Evolutionary conservation across 2,113 vertebrate species (phyloP).

Genomic region (Pycnonotus jocosus): DNA sequence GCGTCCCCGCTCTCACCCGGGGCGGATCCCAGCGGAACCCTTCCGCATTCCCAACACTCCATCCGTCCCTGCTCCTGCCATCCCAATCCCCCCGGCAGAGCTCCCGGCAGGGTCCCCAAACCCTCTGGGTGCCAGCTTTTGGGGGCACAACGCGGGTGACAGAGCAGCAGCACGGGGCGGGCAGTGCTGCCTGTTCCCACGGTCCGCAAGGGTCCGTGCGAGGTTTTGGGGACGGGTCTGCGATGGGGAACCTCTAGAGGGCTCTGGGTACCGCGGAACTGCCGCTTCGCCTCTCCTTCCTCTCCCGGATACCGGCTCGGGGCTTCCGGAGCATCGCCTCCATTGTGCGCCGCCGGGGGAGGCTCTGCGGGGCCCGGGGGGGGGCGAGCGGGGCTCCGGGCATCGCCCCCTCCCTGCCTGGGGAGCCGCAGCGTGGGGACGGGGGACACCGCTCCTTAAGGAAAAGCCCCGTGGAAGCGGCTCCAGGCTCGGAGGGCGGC

Average conservation of each 20-base stretch:
- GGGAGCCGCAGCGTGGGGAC: background rate
- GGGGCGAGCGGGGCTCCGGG: fast-evolving
- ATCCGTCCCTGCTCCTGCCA: background rate
- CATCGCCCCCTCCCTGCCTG: background rate
- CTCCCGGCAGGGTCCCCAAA: background rate
- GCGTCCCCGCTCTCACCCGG: background rate
- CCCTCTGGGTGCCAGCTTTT: fast-evolving
- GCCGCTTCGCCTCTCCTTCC: background rate
- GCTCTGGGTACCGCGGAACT: background rate
- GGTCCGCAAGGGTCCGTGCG: fast-evolving
- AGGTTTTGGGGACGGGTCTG: background rate
- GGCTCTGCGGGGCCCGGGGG: fast-evolving
- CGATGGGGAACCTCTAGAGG: background rate
- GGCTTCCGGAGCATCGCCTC: slow-evolving; percentile 11
- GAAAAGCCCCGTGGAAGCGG: background rate
- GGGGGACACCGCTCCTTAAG: fast-evolving
- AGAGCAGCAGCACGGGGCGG: fast-evolving
- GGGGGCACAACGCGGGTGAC: background rate
- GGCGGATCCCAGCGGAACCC: background rate
- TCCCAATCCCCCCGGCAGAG: background rate
- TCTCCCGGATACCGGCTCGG: background rate
- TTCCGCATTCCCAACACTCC: background rate
- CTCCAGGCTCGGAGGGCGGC: background rate
- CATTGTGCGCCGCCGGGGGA: background rate
- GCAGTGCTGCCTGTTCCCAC: background rate